These are phyloP conservation scores for Loriculus beryllinus DNA, from an alignment of 2,797 vertebrate species.

Conservation along the genomic window DNA sequence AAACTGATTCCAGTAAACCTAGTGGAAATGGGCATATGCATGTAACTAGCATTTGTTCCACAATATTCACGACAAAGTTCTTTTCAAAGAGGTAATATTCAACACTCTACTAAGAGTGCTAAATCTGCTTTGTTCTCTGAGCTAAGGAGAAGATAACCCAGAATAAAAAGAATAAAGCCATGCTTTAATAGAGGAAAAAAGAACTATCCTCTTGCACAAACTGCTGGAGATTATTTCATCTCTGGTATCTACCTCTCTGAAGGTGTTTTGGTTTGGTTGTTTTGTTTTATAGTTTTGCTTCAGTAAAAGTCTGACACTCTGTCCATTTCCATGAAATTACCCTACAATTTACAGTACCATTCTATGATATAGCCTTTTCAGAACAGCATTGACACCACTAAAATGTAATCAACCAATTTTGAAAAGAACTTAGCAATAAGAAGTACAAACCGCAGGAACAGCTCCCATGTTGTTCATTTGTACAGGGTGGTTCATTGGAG, in stretches of 20 bases:
- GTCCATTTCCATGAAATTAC: neutral
- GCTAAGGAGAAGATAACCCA: neutral
- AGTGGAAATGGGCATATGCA: neutral
- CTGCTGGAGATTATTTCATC: neutral
- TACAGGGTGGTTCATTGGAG: constrained; percentile 93
- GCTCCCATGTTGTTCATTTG: constrained; percentile 92
- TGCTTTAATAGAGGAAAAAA: neutral
- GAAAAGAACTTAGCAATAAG: neutral
- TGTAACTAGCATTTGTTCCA: neutral
- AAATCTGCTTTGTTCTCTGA: neutral
- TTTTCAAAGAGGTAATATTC: neutral
- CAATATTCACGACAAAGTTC: neutral
- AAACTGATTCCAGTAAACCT: neutral
- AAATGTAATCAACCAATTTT: neutral
- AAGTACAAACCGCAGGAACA: constrained; percentile 85
- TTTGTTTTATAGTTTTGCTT: neutral
- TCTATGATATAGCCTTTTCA: neutral
- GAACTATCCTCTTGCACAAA: neutral
- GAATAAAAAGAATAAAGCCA: neutral
- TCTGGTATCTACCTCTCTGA: neutral
- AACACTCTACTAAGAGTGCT: neutral
- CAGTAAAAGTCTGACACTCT: neutral
- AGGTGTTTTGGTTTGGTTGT: neutral
- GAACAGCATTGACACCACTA: neutral
- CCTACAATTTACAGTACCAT: neutral